Percentiles rank a stretch among this genome's conserved stretches.
These are phyloP conservation scores for Liparis tanakae DNA, from an alignment of 2,797 vertebrate species.

Conservation along the genomic window DNA sequence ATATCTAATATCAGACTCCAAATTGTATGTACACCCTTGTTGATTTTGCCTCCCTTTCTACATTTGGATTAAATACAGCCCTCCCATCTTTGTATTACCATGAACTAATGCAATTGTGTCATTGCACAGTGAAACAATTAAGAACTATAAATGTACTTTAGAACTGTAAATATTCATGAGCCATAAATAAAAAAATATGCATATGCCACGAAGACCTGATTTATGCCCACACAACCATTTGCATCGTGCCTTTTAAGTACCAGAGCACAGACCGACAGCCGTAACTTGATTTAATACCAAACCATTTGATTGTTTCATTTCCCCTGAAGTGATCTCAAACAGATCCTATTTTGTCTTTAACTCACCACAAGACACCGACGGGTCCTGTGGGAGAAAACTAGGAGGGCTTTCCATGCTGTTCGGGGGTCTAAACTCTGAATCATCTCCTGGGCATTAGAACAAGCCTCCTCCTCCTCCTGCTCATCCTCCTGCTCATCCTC, in stretches of 20 bases:
- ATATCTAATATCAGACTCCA: background rate
- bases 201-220: conserved; percentile 33
- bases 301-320: conserved; percentile 43
- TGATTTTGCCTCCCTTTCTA: conserved; percentile 15
- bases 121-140: conserved; percentile 47
- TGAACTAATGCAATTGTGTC: conserved; percentile 46
- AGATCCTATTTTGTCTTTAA: conserved; percentile 60
- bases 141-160: conserved; percentile 9
- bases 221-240: conserved; percentile 41
- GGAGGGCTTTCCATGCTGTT: conserved; percentile 50
- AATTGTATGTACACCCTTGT: background rate
- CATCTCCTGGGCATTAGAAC: conserved; percentile 70
- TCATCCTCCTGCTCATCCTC: conserved; percentile 17
- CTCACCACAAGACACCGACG: conserved; percentile 54
- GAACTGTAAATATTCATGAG: conserved; percentile 22
- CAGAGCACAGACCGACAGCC: conserved; percentile 25
- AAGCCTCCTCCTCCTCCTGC: conserved; percentile 39
- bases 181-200: conserved; percentile 24
- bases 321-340: conserved; percentile 47
- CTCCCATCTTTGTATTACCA: conserved; percentile 16
- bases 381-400: conserved; percentile 61
- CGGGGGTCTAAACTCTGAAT: conserved; percentile 68
- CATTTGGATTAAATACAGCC: conserved; percentile 40
- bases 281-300: conserved; percentile 55
- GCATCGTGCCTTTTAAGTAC: conserved; percentile 40